Base-by-base conservation (phyloP, 2,888 invertebrate species). In the Calameuta pallipes region DNA sequence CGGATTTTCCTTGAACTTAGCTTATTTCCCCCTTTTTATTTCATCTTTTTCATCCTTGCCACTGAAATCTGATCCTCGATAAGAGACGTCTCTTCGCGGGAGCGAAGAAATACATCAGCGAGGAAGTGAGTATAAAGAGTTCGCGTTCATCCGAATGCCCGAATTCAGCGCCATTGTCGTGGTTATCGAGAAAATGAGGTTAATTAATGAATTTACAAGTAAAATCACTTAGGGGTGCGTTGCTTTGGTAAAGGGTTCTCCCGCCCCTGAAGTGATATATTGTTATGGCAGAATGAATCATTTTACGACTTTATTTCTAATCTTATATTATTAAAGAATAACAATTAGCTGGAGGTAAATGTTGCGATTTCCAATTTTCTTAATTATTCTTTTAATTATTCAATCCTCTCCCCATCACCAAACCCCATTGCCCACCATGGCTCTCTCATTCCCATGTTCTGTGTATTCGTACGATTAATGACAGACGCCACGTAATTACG, bases 401-500 rank as follows among this genome's bases (percentile, higher is more conserved):
- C 56, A 56, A 2, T 23, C 56, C 23, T 9, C 9, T 15, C 1
- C 9, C 23, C 23, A 9, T 15, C 9, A 23, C 6, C 2, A 9
- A 6, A 2, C 15, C 6, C 23, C 56, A 56, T 0, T 23, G 6
- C 15, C 41, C 15, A 41, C 4, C 41, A 15, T 41, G 15, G 6
- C 6, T 15, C 15, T 23, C 56, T 23, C 23, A 23, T 56, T 23
- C 2, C 56, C 56, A 2, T 6, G 9, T 56, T 56, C 23, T 56
- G 56, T 71, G 9, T 34, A 12, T 71, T 31, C 31, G 30, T 31
- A 31, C 6, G 71, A 33, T 31, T 78, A 79, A 77, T 77, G 80
- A 74, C 73, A 37, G 41, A n/a, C 35, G 74, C 74, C 69, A 75
- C 75, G 77, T 81, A 83, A 87, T 85, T 85, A 82, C 80, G 81